Conservation (phyloP, 2,888 invertebrate genomes). For the Coecobrya sp. region DNA sequence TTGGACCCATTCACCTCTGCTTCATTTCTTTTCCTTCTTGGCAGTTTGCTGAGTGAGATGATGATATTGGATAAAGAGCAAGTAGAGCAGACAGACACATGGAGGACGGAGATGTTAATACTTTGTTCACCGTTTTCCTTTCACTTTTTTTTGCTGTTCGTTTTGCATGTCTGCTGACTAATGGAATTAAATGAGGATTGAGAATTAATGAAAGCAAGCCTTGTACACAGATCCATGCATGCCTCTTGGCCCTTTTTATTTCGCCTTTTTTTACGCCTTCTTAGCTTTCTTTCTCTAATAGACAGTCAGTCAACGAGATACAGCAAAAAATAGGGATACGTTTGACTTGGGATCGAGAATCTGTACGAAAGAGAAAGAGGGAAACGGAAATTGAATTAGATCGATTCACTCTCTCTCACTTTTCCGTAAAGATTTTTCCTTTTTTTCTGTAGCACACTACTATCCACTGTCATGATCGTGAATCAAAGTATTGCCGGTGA, state of each 20-base stretch:
- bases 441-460: not conserved
- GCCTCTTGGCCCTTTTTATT: not conserved
- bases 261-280: not conserved
- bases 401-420: conserved; percentile 34
- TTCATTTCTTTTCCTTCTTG: too few species aligned
- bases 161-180: conserved; percentile 27
- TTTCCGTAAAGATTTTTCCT: conserved; percentile 1
- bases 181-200: conserved; percentile 37
- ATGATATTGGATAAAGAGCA: too few species aligned
- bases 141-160: not conserved
- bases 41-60: too few species aligned
- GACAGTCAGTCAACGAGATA: too few species aligned
- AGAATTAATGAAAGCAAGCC: not conserved
- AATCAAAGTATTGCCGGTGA: not conserved
- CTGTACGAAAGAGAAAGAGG: not conserved
- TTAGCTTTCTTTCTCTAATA: not conserved
- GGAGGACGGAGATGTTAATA: too few species aligned
- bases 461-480: not conserved
- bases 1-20: too few species aligned
- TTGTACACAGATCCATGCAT: not conserved
- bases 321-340: not conserved
- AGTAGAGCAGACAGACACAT: too few species aligned
- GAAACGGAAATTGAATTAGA: conserved; percentile 57
- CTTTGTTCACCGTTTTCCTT: conserved; percentile 16
- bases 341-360: not conserved